These are phyloP conservation scores for Florisuga fusca DNA, from an alignment of 2,797 vertebrate genomes.

Conservation along the genomic window DNA sequence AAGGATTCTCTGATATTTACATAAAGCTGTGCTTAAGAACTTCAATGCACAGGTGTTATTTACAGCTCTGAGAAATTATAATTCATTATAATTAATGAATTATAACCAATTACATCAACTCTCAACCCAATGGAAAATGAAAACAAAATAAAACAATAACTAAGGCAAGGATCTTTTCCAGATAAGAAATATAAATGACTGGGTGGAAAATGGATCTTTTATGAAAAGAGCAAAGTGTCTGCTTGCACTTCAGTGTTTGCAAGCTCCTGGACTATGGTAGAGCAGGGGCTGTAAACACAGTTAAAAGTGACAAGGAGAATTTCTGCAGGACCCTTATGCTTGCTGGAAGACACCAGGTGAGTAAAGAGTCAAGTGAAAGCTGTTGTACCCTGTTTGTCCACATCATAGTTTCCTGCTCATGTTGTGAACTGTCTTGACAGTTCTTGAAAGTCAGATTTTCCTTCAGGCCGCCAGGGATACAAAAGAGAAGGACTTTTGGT, in stretches of 20 bases:
- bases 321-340: not conserved
- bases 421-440: rapidly evolving
- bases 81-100: not conserved
- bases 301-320: not conserved
- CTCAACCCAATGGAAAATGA: not conserved
- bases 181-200: not conserved
- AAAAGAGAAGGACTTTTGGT: not conserved
- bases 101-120: not conserved
- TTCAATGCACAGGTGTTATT: not conserved
- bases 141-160: not conserved
- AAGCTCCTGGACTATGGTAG: not conserved
- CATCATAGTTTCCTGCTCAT: not conserved
- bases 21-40: not conserved
- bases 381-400: not conserved
- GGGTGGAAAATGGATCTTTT: not conserved
- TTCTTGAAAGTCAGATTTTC: not conserved
- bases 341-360: not conserved
- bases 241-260: not conserved
- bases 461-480: not conserved
- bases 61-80: not conserved
- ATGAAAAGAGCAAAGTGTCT: not conserved
- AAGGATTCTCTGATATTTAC: not conserved
- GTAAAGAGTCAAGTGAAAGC: not conserved
- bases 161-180: not conserved
- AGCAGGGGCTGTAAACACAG: not conserved